phyloP scores from a whole-genome alignment of 1,140 invertebrate species.

The Trichonephila inaurata region DNA sequence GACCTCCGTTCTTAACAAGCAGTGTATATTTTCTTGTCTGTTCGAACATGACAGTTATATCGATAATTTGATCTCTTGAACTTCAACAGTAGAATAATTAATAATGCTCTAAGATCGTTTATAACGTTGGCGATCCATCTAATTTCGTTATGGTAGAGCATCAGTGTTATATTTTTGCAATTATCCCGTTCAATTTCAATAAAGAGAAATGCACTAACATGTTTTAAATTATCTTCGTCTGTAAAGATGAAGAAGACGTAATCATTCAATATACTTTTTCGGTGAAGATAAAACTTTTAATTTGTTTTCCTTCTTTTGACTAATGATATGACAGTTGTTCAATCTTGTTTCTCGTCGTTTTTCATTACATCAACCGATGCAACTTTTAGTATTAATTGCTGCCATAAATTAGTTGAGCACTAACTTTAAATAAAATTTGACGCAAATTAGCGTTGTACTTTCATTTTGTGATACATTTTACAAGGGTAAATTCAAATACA shows the following conservation, averaged over 20 bases:
- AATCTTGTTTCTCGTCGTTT: neutral
- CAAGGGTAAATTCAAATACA: too few relatives aligned
- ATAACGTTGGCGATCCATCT: constrained; percentile 35
- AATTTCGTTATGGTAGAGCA: constrained; percentile 36
- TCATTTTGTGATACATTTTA: too few relatives aligned
- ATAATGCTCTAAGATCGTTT: neutral
- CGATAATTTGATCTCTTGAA: constrained; percentile 40
- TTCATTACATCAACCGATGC: neutral
- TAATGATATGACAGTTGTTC: constrained; percentile 12
- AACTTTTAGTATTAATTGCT: neutral
- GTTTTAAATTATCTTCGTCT: constrained; percentile 14
- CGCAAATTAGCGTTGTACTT: too few relatives aligned
- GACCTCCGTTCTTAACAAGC: neutral
- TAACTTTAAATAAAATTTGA: neutral
- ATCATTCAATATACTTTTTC: neutral
- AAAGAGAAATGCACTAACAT: constrained; percentile 8
- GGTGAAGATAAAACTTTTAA: neutral
- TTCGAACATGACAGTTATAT: constrained; percentile 61
- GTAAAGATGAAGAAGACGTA: constrained; percentile 38
- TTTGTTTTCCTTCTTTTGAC: neutral
- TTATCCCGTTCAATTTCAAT: constrained; percentile 50
- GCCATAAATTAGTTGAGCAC: neutral
- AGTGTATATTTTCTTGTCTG: constrained; percentile 1
- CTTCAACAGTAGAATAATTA: constrained; percentile 59
- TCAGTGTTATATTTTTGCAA: constrained; percentile 45